Conservation (phyloP, 2,113 vertebrate species). For the Callochromis pleurospilus region DNA sequence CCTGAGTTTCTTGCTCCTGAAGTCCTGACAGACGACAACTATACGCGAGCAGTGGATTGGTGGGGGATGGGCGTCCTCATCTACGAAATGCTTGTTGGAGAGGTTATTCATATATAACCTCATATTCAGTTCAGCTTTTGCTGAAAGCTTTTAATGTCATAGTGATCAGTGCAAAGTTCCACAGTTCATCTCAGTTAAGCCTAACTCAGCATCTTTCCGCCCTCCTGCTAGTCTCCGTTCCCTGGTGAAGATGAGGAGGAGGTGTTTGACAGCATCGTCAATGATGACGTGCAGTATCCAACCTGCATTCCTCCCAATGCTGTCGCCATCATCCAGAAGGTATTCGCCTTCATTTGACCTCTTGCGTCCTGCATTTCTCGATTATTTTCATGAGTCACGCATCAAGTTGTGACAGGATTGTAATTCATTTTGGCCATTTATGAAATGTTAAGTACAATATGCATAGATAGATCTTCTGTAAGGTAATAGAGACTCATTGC, state of each 20-base stretch:
- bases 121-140: background rate
- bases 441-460: background rate
- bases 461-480: background rate
- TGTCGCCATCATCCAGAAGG: conserved; percentile 84
- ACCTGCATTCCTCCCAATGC: conserved; percentile 79
- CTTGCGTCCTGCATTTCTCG: background rate
- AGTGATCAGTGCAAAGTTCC: accelerated
- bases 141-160: background rate
- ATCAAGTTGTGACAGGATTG: background rate
- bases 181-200: background rate
- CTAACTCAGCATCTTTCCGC: background rate
- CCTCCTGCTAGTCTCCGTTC: conserved; percentile 79
- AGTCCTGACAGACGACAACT: conserved; percentile 88
- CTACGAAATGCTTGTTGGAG: conserved; percentile 96
- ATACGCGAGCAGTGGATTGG: conserved; percentile 94
- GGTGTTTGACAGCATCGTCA: conserved; percentile 96
- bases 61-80: conserved; percentile 96
- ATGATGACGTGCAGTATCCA: conserved; percentile 83
- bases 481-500: accelerated
- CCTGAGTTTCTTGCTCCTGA: conserved; percentile 95
- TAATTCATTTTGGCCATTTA: background rate
- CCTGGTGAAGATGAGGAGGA: conserved; percentile 96
- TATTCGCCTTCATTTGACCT: conserved; percentile 12
- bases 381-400: background rate
- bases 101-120: conserved; percentile 68